These are phyloP conservation scores for Diadumene lineata DNA, from an alignment of 92 coral and sea anemone genomes.

Conservation along the genomic window DNA sequence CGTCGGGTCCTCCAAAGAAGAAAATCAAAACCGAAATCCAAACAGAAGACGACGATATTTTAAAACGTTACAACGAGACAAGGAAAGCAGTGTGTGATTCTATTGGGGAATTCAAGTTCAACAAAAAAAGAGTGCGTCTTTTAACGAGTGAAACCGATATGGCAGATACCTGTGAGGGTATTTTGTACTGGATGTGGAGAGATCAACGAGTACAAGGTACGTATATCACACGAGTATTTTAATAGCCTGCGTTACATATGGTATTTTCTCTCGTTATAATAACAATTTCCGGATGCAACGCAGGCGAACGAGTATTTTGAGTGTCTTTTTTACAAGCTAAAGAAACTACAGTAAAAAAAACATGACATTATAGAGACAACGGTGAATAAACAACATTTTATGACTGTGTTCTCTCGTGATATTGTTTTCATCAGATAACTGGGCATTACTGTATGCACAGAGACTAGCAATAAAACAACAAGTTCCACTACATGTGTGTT, in stretches of 20 bases:
- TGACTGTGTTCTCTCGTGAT: too few relatives aligned
- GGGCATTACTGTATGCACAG: conserved; percentile 84
- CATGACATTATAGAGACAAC: too few relatives aligned
- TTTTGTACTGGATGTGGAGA: conserved; percentile 84
- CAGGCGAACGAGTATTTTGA: too few relatives aligned
- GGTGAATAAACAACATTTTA: too few relatives aligned
- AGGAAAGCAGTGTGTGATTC: conserved; percentile 50
- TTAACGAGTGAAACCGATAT: conserved; percentile 42
- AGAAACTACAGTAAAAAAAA: too few relatives aligned
- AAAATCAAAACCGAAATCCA: conserved; percentile 13
- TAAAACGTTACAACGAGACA: conserved; percentile 37
- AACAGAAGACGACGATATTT: conserved; percentile 10
- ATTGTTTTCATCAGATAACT: conserved; percentile 61
- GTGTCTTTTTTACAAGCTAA: too few relatives aligned
- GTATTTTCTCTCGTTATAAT: too few relatives aligned
- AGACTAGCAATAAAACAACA: conserved; percentile 68
- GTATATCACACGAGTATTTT: too few relatives aligned
- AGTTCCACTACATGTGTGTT: conserved; percentile 68
- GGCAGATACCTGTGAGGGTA: conserved; percentile 45
- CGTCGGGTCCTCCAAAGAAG: conserved; percentile 38
- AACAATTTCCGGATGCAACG: too few relatives aligned
- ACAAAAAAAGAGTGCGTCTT: conserved; percentile 71
- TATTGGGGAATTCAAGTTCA: conserved; percentile 57
- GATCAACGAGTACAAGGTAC: conserved; percentile 79
- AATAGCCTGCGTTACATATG: too few relatives aligned